Percentiles rank a stretch among this genome's conserved stretches.
Evolutionary conservation across 2,113 vertebrate genomes (phyloP).

Genomic region (Zosterops borbonicus): DNA sequence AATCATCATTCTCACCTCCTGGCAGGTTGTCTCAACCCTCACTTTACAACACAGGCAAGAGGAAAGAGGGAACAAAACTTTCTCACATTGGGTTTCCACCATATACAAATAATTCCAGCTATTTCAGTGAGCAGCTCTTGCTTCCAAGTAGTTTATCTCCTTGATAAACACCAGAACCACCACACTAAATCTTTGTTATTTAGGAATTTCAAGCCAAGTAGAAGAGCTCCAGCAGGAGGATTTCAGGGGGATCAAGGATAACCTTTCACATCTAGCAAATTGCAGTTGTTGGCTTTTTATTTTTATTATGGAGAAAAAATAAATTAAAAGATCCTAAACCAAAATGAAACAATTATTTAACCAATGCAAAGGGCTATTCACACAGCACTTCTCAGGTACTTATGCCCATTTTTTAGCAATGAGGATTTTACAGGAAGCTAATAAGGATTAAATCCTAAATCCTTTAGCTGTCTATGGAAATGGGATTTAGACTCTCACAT

Average conservation of each 20-base stretch:
- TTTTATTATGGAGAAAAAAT: neutral
- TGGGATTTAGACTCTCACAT: neutral
- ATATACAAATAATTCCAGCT: neutral
- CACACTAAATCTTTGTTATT: neutral
- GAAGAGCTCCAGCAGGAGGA: neutral
- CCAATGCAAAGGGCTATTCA: neutral
- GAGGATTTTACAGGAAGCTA: neutral
- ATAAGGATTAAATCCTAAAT: neutral
- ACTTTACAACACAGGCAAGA: neutral
- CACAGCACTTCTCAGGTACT: neutral
- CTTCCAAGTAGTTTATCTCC: slow-evolving; percentile 3
- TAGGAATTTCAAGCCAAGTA: neutral
- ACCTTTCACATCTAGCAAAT: neutral
- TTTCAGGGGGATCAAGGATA: neutral
- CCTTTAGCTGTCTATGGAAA: neutral
- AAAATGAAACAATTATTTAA: neutral
- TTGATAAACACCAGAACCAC: neutral
- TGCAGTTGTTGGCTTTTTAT: neutral
- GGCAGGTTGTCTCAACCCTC: neutral
- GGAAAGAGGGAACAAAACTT: neutral
- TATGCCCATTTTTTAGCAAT: neutral
- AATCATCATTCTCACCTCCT: neutral
- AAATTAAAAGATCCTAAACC: neutral
- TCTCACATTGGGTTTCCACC: neutral
- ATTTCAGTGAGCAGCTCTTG: neutral